These are phyloP conservation scores for Raja brachyura DNA, from an alignment of 2,113 vertebrate species.

Conservation along the genomic window DNA sequence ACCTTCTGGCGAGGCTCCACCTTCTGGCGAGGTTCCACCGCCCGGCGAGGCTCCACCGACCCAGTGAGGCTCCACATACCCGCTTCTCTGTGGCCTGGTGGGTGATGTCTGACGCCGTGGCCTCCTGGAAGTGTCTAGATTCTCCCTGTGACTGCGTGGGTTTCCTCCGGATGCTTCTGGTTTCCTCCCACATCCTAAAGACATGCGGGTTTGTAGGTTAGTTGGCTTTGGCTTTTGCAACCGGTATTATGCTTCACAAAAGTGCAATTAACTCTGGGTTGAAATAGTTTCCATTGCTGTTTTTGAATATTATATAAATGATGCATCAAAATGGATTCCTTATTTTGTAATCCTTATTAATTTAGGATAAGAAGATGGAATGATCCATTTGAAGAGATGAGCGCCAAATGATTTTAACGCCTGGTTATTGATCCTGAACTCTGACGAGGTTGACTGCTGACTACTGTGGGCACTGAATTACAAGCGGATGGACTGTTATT, in stretches of 20 bases:
- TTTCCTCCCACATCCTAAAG: too few species aligned
- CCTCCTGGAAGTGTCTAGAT: too few species aligned
- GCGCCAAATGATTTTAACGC: background rate
- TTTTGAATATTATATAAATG: background rate
- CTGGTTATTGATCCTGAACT: constrained; percentile 9
- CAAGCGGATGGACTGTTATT: background rate
- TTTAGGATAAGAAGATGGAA: background rate
- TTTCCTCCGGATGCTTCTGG: too few species aligned
- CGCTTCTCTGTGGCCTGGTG: too few species aligned
- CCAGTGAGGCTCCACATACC: too few species aligned
- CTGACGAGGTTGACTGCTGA: background rate
- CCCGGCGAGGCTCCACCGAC: too few species aligned
- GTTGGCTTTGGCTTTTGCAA: background rate
- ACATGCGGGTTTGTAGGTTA: too few species aligned
- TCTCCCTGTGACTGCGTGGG: too few species aligned
- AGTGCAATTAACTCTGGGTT: background rate
- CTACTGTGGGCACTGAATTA: background rate
- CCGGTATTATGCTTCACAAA: background rate
- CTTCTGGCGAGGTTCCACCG: too few species aligned
- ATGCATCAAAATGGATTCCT: background rate
- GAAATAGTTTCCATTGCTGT: background rate
- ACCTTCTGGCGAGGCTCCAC: too few species aligned
- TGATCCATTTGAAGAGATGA: background rate
- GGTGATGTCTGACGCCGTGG: too few species aligned
- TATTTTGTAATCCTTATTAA: background rate